Percentiles rank a stretch among this genome's conserved stretches.
These are phyloP conservation scores for Montipora foliosa DNA, from an alignment of 64 coral and sea anemone genomes.

Conservation along the genomic window DNA sequence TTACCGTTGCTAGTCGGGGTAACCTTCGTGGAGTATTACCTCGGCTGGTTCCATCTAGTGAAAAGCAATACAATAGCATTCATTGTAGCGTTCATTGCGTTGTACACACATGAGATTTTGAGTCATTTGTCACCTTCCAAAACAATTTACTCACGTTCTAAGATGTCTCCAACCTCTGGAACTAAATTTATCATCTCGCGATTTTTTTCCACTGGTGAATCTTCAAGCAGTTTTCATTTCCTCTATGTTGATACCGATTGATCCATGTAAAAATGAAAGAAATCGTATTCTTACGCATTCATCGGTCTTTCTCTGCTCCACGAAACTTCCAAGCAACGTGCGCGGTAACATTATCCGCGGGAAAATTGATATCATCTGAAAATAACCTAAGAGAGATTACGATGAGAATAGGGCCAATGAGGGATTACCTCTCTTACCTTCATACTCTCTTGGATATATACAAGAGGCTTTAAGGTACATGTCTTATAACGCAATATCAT, in stretches of 20 bases:
- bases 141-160: background rate
- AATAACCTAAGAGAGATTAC: background rate
- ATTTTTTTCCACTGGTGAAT: background rate
- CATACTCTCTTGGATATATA: background rate
- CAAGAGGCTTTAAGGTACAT: no score
- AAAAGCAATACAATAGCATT: background rate
- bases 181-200: background rate
- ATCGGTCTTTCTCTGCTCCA: background rate
- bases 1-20: background rate
- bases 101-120: background rate
- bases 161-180: background rate
- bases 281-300: background rate
- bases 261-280: background rate
- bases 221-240: background rate
- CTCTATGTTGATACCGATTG: background rate
- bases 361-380: background rate
- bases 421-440: background rate
- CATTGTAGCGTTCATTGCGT: background rate
- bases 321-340: background rate
- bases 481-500: no score
- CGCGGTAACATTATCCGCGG: background rate
- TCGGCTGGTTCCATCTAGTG: background rate
- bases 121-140: background rate
- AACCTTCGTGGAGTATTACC: background rate
- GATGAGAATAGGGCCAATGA: background rate